A percentile compares a stretch with the other conserved stretches of the same genome.
Evolutionary conservation across 2,113 vertebrate species (phyloP).

Genomic region (Anarhynchus alexandrinus): DNA sequence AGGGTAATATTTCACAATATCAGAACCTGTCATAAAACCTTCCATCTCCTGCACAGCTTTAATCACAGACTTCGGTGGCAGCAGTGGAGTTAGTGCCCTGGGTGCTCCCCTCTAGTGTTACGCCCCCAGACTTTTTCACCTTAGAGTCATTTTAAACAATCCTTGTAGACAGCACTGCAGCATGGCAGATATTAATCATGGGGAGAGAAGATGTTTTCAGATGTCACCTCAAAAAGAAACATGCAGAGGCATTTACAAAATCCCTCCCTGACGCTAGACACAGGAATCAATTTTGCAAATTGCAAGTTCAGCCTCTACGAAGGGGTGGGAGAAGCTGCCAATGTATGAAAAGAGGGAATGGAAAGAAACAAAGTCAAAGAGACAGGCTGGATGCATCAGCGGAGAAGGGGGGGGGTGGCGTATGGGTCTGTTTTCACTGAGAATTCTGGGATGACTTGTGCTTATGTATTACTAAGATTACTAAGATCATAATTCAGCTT

Average conservation of each 20-base stretch:
- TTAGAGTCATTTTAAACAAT: neutral
- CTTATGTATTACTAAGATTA: neutral
- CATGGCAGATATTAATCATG: accelerated
- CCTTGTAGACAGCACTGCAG: neutral
- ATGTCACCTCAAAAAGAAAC: neutral
- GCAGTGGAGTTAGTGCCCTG: neutral
- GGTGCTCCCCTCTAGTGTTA: neutral
- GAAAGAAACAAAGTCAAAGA: neutral
- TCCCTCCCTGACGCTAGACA: neutral
- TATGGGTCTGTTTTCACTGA: neutral
- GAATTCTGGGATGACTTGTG: neutral
- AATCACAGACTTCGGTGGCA: neutral
- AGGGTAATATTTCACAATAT: neutral
- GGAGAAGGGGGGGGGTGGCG: accelerated
- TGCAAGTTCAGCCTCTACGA: neutral
- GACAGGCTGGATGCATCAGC: neutral
- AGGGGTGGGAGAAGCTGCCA: neutral
- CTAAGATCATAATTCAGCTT: neutral
- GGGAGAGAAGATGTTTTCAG: neutral
- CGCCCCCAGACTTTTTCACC: neutral
- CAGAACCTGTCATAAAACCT: neutral
- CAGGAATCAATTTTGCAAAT: neutral
- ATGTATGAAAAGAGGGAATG: neutral
- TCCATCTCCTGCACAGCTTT: neutral
- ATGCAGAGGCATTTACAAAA: neutral